Conservation (phyloP, 2,113 vertebrate species). For the Aepyceros melampus region DNA sequence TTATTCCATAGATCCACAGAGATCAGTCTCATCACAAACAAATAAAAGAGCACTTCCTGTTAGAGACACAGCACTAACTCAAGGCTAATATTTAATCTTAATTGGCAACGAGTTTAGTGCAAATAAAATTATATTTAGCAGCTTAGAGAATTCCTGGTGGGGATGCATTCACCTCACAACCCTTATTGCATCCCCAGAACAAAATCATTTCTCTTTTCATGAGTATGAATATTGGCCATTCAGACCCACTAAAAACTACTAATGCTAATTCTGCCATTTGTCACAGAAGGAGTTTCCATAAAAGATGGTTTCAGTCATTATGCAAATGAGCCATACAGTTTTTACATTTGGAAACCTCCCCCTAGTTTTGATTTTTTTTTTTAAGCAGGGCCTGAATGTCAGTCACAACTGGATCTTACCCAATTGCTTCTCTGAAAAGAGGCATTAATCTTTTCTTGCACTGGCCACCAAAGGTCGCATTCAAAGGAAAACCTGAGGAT, state of each 20-base stretch:
- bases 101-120: slow-evolving; percentile 57
- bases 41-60: background rate
- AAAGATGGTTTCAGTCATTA: background rate
- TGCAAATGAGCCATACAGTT: background rate
- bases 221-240: background rate
- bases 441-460: background rate
- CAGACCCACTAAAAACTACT: background rate
- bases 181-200: background rate
- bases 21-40: background rate
- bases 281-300: background rate
- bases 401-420: background rate
- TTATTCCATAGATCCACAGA: background rate
- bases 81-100: slow-evolving; percentile 57
- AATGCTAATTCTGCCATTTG: background rate
- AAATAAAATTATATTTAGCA: slow-evolving; percentile 64
- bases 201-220: background rate
- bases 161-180: background rate
- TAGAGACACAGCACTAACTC: slow-evolving; percentile 30
- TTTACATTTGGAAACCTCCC: slow-evolving; percentile 14
- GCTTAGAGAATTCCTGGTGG: slow-evolving; percentile 32
- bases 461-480: background rate
- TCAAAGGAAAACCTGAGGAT: background rate
- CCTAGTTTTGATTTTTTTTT: background rate
- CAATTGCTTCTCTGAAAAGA: background rate
- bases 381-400: background rate